These are phyloP conservation scores for Todiramphus chloris DNA, from an alignment of 2,113 vertebrate species.

Conservation along the genomic window DNA sequence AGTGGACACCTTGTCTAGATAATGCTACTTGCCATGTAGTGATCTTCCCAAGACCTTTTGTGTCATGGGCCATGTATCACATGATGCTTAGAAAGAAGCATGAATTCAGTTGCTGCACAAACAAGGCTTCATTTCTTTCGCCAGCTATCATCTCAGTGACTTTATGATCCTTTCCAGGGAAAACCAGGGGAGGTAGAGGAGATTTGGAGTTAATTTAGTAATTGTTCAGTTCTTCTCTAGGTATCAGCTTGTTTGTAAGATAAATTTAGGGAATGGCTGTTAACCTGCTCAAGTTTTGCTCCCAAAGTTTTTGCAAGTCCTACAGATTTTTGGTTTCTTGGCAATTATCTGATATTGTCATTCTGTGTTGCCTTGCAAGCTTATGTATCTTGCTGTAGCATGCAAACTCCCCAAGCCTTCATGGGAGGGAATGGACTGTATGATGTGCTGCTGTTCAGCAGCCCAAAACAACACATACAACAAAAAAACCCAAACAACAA, in stretches of 20 bases:
- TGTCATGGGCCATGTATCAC: rapidly evolving
- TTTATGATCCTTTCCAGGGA: background rate
- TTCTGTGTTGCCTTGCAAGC: background rate
- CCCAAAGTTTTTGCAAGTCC: background rate
- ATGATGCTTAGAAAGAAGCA: background rate
- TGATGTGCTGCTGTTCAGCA: background rate
- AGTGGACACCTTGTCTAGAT: rapidly evolving
- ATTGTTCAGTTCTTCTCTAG: background rate
- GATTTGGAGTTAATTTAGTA: background rate
- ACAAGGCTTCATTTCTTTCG: background rate
- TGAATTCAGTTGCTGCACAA: background rate
- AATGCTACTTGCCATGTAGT: background rate
- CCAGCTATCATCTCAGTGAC: background rate
- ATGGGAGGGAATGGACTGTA: background rate
- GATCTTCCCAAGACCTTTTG: background rate
- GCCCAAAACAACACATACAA: background rate
- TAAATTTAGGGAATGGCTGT: background rate
- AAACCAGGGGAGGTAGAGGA: background rate
- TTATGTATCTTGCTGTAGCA: background rate
- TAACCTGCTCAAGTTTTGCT: background rate
- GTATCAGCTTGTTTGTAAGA: background rate
- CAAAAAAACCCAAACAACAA: background rate
- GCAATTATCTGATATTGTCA: rapidly evolving
- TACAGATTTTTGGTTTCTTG: background rate
- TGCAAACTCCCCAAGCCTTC: background rate